phyloP scores from a whole-genome alignment of 2,797 vertebrate species.

The Chelidonichthys spinosus region DNA sequence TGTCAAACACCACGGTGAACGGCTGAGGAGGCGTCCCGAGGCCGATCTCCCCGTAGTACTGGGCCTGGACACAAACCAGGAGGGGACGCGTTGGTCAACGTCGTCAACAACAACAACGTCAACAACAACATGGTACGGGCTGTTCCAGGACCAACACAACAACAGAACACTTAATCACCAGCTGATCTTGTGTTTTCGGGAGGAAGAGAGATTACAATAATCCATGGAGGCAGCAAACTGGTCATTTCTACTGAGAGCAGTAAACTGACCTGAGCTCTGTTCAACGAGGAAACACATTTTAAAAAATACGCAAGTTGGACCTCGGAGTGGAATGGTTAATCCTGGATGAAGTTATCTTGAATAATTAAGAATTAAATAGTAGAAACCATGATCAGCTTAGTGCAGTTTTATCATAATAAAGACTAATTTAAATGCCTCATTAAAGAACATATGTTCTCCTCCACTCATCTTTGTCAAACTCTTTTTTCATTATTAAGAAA shows the following conservation, averaged over 20 bases:
- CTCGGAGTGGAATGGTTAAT: too few relatives aligned
- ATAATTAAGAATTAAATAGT: too few relatives aligned
- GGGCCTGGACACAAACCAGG: conserved; percentile 77
- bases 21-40: conserved; percentile 88
- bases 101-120: too few relatives aligned
- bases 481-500: too few relatives aligned
- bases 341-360: too few relatives aligned
- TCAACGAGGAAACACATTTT: not conserved
- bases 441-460: too few relatives aligned
- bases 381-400: too few relatives aligned
- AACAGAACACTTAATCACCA: not conserved
- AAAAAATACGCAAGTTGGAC: too few relatives aligned
- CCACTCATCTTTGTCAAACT: too few relatives aligned
- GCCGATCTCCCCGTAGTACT: conserved; percentile 92
- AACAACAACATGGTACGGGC: too few relatives aligned
- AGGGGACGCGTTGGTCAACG: not conserved
- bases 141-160: not conserved
- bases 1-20: conserved; percentile 98
- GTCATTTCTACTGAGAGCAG: not conserved
- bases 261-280: not conserved
- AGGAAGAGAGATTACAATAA: conserved; percentile 17
- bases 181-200: not conserved
- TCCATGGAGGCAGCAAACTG: not conserved
- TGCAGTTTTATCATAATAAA: too few relatives aligned
- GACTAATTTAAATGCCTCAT: too few relatives aligned